These are phyloP conservation scores for Corythornis cristatus DNA, from an alignment of 2,113 vertebrate species.

Conservation along the genomic window DNA sequence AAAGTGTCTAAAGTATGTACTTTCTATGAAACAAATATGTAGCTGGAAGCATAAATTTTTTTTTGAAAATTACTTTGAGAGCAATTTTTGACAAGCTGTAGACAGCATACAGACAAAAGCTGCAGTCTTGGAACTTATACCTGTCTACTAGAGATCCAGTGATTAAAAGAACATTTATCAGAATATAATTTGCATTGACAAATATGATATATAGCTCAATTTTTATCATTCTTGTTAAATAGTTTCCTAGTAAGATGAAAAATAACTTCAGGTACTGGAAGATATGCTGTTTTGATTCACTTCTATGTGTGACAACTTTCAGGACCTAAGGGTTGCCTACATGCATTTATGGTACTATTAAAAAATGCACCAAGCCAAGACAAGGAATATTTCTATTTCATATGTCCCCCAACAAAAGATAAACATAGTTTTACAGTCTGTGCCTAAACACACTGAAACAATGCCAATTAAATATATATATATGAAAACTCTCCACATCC, in stretches of 20 bases:
- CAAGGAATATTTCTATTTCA: neutral
- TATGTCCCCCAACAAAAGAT: neutral
- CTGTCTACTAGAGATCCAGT: neutral
- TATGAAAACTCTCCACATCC: neutral
- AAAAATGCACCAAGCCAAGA: neutral
- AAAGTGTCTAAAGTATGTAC: neutral
- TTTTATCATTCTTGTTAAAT: neutral
- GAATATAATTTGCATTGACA: neutral
- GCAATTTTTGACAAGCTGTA: neutral
- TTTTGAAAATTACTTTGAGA: neutral
- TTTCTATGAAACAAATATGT: neutral
- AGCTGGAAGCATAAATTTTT: neutral
- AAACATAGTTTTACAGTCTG: neutral
- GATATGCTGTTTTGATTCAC: neutral
- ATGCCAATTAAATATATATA: neutral
- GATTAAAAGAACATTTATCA: neutral
- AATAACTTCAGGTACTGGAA: neutral
- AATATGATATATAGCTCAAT: neutral
- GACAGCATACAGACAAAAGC: neutral
- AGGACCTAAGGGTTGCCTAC: neutral
- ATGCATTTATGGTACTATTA: neutral
- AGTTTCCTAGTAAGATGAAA: neutral
- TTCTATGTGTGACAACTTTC: neutral
- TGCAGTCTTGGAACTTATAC: neutral
- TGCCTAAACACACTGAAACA: neutral